phyloP scores from a whole-genome alignment of 2,888 invertebrate species.

The Magallana nippona region DNA sequence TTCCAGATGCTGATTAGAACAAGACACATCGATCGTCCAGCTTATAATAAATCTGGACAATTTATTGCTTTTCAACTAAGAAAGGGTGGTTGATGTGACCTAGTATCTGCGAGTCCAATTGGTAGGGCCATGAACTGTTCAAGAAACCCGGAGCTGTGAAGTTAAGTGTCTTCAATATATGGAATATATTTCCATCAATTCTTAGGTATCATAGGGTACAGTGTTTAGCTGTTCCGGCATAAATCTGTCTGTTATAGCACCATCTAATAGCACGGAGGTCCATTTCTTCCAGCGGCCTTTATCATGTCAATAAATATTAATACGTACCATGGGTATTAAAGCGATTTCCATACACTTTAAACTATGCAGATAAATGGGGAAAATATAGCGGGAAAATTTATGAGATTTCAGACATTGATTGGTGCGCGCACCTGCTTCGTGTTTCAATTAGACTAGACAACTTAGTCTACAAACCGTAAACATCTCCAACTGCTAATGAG shows the following conservation, averaged over 20 bases:
- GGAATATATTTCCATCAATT: neutral
- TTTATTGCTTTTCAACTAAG: slow-evolving; percentile 1
- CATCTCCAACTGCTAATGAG: slow-evolving; percentile 13
- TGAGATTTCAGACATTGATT: neutral
- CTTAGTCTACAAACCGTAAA: neutral
- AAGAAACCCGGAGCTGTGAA: neutral
- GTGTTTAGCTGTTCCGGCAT: neutral
- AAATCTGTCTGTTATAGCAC: neutral
- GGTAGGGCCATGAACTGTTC: slow-evolving; percentile 12
- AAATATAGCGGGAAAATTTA: neutral
- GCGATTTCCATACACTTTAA: slow-evolving; percentile 11
- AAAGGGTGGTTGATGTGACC: neutral
- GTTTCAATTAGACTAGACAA: neutral
- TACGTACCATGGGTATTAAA: neutral
- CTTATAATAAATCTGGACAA: slow-evolving; percentile 20
- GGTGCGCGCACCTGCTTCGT: slow-evolving; percentile 12
- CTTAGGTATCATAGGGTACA: neutral
- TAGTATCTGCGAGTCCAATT: neutral
- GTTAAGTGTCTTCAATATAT: too few relatives aligned
- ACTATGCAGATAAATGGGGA: neutral
- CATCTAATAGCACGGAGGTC: neutral
- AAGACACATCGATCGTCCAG: neutral
- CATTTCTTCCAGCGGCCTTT: neutral
- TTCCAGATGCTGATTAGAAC: slow-evolving; percentile 18
- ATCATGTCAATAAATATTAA: neutral